Conservation (phyloP, 1,140 invertebrate genomes). For the Drosophila ironensis region DNA sequence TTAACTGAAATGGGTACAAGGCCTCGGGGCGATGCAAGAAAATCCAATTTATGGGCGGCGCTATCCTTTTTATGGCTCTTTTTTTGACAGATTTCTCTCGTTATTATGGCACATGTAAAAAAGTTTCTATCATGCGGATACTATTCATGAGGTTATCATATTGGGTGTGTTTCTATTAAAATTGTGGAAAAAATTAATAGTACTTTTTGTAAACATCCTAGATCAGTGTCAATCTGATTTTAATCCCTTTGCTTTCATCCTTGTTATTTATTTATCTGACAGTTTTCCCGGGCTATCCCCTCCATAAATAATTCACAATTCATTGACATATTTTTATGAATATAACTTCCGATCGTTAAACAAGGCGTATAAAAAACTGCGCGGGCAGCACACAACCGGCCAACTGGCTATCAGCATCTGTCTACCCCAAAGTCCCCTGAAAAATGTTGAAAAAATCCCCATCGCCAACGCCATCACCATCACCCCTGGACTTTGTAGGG, state of each 20-base stretch:
- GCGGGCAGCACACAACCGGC: conserved; percentile 11
- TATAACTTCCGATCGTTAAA: conserved; percentile 80
- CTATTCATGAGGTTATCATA: too few species aligned
- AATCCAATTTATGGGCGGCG: conserved; percentile 62
- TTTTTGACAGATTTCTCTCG: conserved; percentile 7
- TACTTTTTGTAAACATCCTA: not conserved
- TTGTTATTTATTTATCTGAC: conserved; percentile 63
- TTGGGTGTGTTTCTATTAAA: not conserved
- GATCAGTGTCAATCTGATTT: conserved; percentile 3
- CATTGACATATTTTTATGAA: conserved; percentile 81
- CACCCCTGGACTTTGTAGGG: conserved; percentile 8
- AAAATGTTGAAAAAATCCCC: conserved; percentile 5
- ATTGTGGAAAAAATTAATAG: too few species aligned
- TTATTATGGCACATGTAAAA: conserved; percentile 18
- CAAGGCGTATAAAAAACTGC: conserved; percentile 65
- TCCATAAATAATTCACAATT: conserved; percentile 80
- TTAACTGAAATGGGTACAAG: conserved; percentile 58
- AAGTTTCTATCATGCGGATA: not conserved
- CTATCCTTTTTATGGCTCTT: conserved; percentile 19
- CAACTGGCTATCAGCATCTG: conserved; percentile 47
- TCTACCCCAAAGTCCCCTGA: conserved; percentile 24
- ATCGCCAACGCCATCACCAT: not conserved
- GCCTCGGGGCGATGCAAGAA: conserved; percentile 44
- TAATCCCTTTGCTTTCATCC: conserved; percentile 10
- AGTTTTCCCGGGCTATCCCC: conserved; percentile 17